Percentiles rank a stretch among this genome's conserved stretches.
Evolutionary conservation across 2,888 invertebrate species (phyloP).

Genomic region (Boloria selene): DNA sequence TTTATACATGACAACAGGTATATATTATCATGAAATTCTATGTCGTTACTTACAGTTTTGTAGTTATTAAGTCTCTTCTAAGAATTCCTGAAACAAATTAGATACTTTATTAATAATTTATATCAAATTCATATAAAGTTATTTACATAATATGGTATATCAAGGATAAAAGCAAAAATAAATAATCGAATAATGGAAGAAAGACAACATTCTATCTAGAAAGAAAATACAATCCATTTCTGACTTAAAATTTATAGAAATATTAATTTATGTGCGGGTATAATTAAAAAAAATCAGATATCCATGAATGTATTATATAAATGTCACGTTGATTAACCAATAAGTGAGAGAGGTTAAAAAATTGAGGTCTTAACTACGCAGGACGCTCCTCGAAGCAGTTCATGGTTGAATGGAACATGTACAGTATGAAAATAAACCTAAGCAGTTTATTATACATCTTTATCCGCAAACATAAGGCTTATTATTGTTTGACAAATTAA

Average conservation of each 20-base stretch:
- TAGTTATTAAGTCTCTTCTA: conserved; percentile 47
- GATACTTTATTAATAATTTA: neutral
- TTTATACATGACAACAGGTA: conserved; percentile 7
- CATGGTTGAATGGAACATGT: conserved; percentile 80
- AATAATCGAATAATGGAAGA: no score
- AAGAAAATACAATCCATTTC: no score
- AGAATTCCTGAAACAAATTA: conserved; percentile 55
- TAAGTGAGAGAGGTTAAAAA: conserved; percentile 78
- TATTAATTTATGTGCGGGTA: neutral
- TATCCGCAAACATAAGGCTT: conserved; percentile 52
- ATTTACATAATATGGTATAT: conserved; percentile 4
- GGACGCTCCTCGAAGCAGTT: conserved; percentile 80
- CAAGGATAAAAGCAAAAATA: no score
- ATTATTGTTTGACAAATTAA: conserved; percentile 56
- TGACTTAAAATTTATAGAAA: no score
- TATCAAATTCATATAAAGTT: neutral
- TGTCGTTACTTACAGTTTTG: conserved; percentile 65
- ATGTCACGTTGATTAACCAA: conserved; percentile 78
- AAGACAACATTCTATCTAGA: no score
- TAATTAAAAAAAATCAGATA: neutral
- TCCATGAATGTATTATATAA: conserved; percentile 58
- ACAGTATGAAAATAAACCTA: conserved; percentile 58
- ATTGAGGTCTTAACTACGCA: conserved; percentile 77
- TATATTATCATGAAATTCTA: neutral
- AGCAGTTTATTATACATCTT: conserved; percentile 55